A percentile compares a stretch with the other conserved stretches of the same genome.
phyloP scores from a whole-genome alignment of 2,113 vertebrate genomes.

The Colaptes auratus region DNA sequence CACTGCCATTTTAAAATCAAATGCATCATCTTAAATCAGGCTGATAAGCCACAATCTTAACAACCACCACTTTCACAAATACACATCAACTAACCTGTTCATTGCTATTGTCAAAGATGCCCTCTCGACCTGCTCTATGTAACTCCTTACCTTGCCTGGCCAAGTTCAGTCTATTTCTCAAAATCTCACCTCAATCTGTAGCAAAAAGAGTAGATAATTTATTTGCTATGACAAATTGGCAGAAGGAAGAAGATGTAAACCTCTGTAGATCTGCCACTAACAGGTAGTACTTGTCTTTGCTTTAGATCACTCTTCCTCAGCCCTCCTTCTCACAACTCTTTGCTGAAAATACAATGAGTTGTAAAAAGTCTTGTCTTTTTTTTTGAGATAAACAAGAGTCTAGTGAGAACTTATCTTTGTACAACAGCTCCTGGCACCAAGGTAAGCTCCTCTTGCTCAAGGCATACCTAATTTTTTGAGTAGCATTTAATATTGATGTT shows the following conservation, averaged over 20 bases:
- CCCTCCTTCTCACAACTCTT: background rate
- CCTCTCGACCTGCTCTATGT: background rate
- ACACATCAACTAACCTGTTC: background rate
- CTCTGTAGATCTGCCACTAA: background rate
- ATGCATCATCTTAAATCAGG: background rate
- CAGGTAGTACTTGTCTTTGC: background rate
- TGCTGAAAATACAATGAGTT: background rate
- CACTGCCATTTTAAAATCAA: background rate
- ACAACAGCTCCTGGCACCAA: background rate
- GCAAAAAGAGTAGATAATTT: background rate
- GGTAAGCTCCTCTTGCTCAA: background rate
- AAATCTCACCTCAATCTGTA: background rate
- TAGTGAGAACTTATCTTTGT: background rate
- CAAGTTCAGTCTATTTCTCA: background rate
- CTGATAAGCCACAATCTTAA: background rate
- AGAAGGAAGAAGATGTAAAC: background rate
- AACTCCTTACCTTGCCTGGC: background rate
- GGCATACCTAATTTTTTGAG: background rate
- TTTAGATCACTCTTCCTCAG: background rate
- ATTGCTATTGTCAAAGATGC: background rate
- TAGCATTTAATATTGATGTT: background rate
- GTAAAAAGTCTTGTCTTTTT: background rate
- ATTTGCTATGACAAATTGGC: background rate
- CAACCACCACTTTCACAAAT: background rate
- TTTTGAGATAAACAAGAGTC: background rate